Evolutionary conservation across 2,888 invertebrate genomes (phyloP).

Genomic region (Drosophila mettleri): DNA sequence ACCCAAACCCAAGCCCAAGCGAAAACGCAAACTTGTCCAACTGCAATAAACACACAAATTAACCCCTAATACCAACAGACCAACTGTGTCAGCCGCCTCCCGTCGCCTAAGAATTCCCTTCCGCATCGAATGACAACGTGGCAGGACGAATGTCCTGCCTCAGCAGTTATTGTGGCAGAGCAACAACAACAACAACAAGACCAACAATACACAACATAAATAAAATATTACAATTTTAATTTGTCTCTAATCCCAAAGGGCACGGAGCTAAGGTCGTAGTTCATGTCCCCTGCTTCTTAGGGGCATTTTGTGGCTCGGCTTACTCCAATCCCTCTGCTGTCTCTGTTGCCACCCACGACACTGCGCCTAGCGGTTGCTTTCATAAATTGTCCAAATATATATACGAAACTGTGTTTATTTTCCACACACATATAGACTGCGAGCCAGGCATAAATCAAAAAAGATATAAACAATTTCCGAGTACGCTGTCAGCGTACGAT

Average conservation of each 20-base stretch:
- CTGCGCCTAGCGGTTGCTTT: slow-evolving; percentile 24
- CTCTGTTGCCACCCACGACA: background rate
- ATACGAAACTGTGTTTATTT: slow-evolving; percentile 14
- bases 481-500: slow-evolving; percentile 1
- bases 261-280: slow-evolving; percentile 46
- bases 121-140: slow-evolving; percentile 44
- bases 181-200: slow-evolving; percentile 20
- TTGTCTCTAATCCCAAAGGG: slow-evolving; percentile 76
- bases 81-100: slow-evolving; percentile 2
- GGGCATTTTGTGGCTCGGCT: slow-evolving; percentile 26
- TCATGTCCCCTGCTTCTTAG: slow-evolving; percentile 38
- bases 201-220: slow-evolving; percentile 62
- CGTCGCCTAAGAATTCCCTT: background rate
- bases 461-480: slow-evolving; percentile 47
- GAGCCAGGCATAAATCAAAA: slow-evolving; percentile 60
- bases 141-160: slow-evolving; percentile 49
- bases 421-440: slow-evolving; percentile 15
- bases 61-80: slow-evolving; percentile 73
- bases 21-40: slow-evolving; percentile 71
- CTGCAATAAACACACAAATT: slow-evolving; percentile 81
- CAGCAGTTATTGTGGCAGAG: slow-evolving; percentile 37
- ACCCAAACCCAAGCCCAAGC: slow-evolving; percentile 53
- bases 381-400: slow-evolving; percentile 54
- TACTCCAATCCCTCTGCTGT: background rate
- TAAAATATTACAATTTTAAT: slow-evolving; percentile 81